Conservation (phyloP, 2,113 vertebrate genomes). For the Ptyas mucosa region DNA sequence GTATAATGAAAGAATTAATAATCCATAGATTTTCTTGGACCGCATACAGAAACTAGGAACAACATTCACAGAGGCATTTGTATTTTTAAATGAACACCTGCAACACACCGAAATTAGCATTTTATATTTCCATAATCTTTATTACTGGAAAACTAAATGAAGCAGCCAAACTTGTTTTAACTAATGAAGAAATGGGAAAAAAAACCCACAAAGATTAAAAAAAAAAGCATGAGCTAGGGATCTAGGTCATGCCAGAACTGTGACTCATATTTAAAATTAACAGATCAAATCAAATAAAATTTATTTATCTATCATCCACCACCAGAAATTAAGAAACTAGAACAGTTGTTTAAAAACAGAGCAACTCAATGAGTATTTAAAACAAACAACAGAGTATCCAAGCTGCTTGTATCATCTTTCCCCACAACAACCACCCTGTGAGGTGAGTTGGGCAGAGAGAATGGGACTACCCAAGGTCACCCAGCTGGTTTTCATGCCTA, state of each 20-base stretch:
- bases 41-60: background rate
- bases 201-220: slow-evolving; percentile 22
- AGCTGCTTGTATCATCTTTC: background rate
- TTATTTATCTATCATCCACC: background rate
- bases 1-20: background rate
- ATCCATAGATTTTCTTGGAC: background rate
- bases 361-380: background rate
- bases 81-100: background rate
- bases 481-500: background rate
- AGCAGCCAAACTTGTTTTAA: slow-evolving; percentile 34
- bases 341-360: background rate
- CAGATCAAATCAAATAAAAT: background rate
- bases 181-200: slow-evolving; percentile 54
- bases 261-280: slow-evolving; percentile 24
- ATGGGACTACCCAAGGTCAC: background rate
- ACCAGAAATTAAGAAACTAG: background rate
- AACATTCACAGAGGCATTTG: background rate
- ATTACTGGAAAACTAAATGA: slow-evolving; percentile 33
- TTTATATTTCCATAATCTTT: slow-evolving; percentile 29
- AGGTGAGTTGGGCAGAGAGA: background rate
- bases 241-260: slow-evolving; percentile 30
- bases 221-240: slow-evolving; percentile 23
- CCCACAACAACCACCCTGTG: background rate
- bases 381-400: background rate
- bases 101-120: background rate